Conservation (phyloP, 2,113 vertebrate genomes). For the Poecilia latipinna region DNA sequence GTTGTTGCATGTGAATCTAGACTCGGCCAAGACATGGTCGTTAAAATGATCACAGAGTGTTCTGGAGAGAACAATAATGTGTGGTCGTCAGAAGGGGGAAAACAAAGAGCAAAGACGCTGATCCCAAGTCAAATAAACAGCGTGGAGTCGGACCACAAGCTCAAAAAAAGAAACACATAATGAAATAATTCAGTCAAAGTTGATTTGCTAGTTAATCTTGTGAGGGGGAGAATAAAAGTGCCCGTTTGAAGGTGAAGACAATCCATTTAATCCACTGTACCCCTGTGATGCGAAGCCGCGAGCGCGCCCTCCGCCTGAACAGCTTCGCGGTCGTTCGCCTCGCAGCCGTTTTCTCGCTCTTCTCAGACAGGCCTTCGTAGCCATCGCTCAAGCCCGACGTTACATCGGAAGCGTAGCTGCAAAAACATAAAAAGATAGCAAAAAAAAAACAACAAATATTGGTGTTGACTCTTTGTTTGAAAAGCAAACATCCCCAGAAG, state of each 20-base stretch:
- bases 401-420: slow-evolving; percentile 90
- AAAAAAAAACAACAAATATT: background rate
- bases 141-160: slow-evolving; percentile 16
- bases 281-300: slow-evolving; percentile 90
- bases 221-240: background rate
- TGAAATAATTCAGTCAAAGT: background rate
- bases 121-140: slow-evolving; percentile 21
- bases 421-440: background rate
- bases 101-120: slow-evolving; percentile 20
- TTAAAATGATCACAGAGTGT: slow-evolving; percentile 35
- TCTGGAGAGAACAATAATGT: slow-evolving; percentile 26
- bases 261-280: slow-evolving; percentile 72
- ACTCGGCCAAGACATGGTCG: slow-evolving; percentile 38
- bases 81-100: background rate
- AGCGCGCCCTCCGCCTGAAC: slow-evolving; percentile 86
- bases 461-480: slow-evolving; percentile 2
- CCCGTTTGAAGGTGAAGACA: background rate
- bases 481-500: background rate
- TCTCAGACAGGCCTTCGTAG: slow-evolving; percentile 86
- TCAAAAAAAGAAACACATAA: slow-evolving; percentile 27
- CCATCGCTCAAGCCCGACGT: slow-evolving; percentile 89
- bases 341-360: slow-evolving; percentile 67
- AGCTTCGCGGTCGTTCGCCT: slow-evolving; percentile 83
- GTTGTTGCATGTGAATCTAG: slow-evolving; percentile 35
- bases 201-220: slow-evolving; percentile 48